Conservation (phyloP, 1,140 invertebrate species). For the Phortica variegata region DNA sequence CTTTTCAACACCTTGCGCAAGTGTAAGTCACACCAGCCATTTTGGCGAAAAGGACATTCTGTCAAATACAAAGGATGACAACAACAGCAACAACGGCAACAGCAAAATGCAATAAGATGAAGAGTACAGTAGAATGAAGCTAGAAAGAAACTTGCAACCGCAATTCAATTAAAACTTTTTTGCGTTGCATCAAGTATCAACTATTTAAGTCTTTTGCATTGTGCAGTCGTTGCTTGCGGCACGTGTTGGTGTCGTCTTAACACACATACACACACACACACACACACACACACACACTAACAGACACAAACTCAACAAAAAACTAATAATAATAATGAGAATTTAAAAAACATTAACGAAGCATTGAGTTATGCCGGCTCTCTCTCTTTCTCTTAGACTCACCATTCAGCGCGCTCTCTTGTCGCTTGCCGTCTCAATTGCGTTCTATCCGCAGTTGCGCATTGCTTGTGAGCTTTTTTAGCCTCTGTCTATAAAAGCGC, state of each 20-base stretch:
- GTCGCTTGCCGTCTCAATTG: no score
- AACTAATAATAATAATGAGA: slow-evolving; percentile 16
- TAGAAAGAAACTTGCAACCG: slow-evolving; percentile 48
- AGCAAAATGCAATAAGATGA: slow-evolving; percentile 46
- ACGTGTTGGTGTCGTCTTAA: slow-evolving; percentile 11
- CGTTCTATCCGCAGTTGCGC: slow-evolving; percentile 36
- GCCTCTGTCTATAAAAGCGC: slow-evolving; percentile 29
- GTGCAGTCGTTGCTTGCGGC: no score
- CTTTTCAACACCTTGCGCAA: no score
- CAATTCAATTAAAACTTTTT: slow-evolving; percentile 54
- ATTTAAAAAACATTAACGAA: slow-evolving; percentile 29
- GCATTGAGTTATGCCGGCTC: slow-evolving; percentile 11
- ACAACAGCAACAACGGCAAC: no score
- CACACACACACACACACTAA: slow-evolving; percentile 4
- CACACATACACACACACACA: slow-evolving; percentile 20
- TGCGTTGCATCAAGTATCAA: no score
- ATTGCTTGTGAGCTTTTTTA: not conserved
- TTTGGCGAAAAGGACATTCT: no score
- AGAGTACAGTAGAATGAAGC: no score
- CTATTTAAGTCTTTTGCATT: no score
- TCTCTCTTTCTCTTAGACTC: no score
- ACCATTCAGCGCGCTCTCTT: no score
- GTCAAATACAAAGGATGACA: no score
- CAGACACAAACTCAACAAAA: slow-evolving; percentile 21
- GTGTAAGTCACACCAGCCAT: no score